These are phyloP conservation scores for Columba janthina DNA, from an alignment of 2,113 vertebrate genomes.

Conservation along the genomic window DNA sequence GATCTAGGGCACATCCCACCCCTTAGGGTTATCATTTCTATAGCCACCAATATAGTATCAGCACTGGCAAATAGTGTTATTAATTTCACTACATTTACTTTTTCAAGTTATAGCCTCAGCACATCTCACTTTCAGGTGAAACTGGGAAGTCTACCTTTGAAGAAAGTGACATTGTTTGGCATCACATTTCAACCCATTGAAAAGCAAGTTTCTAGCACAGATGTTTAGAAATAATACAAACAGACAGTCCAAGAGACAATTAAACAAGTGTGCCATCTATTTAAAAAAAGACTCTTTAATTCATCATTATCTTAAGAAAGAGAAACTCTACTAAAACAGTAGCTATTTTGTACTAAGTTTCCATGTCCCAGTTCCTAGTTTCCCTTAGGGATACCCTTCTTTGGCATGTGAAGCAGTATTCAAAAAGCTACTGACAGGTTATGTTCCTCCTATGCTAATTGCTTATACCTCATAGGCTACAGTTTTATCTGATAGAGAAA, in stretches of 20 bases:
- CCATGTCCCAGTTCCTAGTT: not conserved
- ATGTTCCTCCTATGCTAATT: not conserved
- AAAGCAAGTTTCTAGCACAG: not conserved
- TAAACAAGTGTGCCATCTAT: not conserved
- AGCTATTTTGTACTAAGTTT: not conserved
- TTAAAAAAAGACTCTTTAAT: not conserved
- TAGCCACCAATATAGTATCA: not conserved
- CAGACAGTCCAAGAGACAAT: not conserved
- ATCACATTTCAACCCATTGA: not conserved
- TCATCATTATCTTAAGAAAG: not conserved
- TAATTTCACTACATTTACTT: not conserved
- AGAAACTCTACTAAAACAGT: not conserved
- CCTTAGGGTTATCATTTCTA: not conserved
- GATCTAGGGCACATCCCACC: not conserved
- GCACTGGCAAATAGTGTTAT: not conserved
- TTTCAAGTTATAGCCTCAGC: not conserved
- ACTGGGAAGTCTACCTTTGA: not conserved
- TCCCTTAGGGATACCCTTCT: not conserved
- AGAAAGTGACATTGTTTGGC: not conserved
- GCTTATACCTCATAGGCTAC: not conserved
- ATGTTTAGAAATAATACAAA: not conserved
- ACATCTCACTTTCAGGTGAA: not conserved
- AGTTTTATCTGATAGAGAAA: not conserved
- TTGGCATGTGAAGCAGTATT: not conserved
- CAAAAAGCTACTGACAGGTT: not conserved